Conservation (phyloP, 2,888 invertebrate species). For the Acanthosepion pharaonis region DNA sequence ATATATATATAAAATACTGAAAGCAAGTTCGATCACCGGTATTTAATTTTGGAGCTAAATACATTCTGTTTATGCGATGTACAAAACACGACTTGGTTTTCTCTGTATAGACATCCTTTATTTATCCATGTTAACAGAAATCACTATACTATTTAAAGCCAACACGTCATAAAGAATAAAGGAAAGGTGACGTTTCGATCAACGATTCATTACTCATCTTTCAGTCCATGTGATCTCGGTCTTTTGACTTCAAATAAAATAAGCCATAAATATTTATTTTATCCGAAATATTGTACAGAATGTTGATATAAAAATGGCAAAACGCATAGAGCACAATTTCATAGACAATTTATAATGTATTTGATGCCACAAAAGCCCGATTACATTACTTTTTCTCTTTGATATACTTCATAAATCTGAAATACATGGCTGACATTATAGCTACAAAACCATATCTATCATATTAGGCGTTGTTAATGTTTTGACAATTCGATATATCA, state of each 20-base stretch:
- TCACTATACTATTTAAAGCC: no score
- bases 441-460: background rate
- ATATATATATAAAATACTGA: no score
- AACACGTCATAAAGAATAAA: background rate
- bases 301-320: background rate
- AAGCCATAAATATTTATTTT: background rate
- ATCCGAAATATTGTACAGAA: background rate
- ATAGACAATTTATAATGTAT: background rate
- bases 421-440: background rate
- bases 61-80: no score
- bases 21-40: no score
- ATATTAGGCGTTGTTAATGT: background rate
- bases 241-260: background rate
- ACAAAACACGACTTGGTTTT: no score
- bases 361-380: background rate
- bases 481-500: background rate
- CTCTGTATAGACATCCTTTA: no score
- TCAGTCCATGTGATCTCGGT: background rate
- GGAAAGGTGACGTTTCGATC: background rate
- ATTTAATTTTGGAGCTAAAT: no score
- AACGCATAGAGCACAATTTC: background rate
- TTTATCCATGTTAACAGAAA: no score
- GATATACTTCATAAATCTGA: background rate
- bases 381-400: background rate
- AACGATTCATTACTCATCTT: background rate